Conservation (phyloP, 2,888 invertebrate species). For the Athalia rosae region DNA sequence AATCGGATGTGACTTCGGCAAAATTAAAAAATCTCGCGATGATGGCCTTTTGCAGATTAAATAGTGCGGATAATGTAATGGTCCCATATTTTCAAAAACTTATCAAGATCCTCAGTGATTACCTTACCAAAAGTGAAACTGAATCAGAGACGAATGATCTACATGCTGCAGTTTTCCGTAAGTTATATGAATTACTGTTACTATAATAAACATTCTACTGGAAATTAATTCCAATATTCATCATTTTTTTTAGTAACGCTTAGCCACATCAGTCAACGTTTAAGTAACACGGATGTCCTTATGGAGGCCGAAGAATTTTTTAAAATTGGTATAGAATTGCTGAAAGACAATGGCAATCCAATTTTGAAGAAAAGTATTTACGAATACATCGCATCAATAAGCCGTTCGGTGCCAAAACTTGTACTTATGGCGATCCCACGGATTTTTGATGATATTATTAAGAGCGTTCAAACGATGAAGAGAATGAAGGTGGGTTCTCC, state of each 20-base stretch:
- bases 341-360: not conserved
- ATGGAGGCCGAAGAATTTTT: not conserved
- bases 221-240: not conserved
- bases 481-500: not conserved
- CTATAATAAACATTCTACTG: too few relatives aligned
- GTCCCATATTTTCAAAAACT: not conserved
- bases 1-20: not conserved
- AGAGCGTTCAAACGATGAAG: not conserved
- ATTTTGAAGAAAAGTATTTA: conserved; percentile 10
- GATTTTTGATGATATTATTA: conserved; percentile 10
- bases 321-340: not conserved
- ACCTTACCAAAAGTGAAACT: not conserved
- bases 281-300: not conserved
- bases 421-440: not conserved
- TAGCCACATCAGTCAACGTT: not conserved
- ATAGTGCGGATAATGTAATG: not conserved
- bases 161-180: conserved; percentile 1
- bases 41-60: not conserved
- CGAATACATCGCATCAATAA: not conserved
- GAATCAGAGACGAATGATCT: not conserved
- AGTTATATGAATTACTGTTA: not conserved
- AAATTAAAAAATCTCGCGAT: not conserved
- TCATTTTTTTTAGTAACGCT: conserved; percentile 3
- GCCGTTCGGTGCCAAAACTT: conserved; percentile 6
- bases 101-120: not conserved